Percentiles rank a stretch among this genome's conserved stretches.
phyloP scores from a whole-genome alignment of 2,797 vertebrate species.

The Lithobates sylvaticus region DNA sequence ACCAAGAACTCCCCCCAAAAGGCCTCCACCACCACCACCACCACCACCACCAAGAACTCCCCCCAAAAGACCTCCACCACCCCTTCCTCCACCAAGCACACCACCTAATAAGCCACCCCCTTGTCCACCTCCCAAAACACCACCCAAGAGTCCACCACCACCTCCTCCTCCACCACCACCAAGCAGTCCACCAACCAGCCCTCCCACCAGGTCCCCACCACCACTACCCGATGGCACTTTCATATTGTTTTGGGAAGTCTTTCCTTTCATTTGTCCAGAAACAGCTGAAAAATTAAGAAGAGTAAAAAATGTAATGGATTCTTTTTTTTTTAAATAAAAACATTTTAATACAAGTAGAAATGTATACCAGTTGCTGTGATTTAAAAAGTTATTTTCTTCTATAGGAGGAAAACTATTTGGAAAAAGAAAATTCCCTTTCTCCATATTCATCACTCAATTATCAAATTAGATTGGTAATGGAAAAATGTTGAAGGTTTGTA shows the following conservation, averaged over 20 bases:
- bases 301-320: neutral
- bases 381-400: neutral
- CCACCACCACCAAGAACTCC: constrained; percentile 60
- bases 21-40: constrained; percentile 63
- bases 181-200: constrained; percentile 45
- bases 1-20: constrained; percentile 58
- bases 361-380: neutral
- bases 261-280: constrained; percentile 50
- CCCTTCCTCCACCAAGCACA: constrained; percentile 40
- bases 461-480: too few species aligned
- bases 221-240: constrained; percentile 35
- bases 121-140: constrained; percentile 40
- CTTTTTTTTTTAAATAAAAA: neutral
- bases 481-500: too few species aligned
- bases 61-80: constrained; percentile 49
- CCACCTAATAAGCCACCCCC: constrained; percentile 43
- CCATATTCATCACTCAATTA: neutral
- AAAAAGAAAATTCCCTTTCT: neutral
- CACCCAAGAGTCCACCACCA: constrained; percentile 49
- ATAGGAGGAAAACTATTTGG: neutral
- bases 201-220: constrained; percentile 50
- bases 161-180: constrained; percentile 51
- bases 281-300: constrained; percentile 42
- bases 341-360: neutral
- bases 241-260: constrained; percentile 30